phyloP scores from a whole-genome alignment of 2,888 invertebrate species.

The Tridacna gigas region DNA sequence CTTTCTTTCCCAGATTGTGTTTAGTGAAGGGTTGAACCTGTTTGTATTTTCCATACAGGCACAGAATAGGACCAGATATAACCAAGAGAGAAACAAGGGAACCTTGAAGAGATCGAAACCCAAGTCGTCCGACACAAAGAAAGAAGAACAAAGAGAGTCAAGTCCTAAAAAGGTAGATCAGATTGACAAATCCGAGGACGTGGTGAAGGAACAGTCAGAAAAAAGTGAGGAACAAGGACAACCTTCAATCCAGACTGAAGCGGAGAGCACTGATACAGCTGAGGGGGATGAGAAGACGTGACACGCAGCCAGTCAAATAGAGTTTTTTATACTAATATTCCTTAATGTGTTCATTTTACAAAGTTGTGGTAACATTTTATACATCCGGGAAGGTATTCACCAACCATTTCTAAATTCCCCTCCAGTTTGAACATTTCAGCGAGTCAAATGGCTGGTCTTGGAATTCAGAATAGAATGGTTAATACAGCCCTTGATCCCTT shows the following conservation, averaged over 20 bases:
- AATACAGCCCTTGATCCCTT: too few species aligned
- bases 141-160: constrained; percentile 15
- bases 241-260: not conserved
- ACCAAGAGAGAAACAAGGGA: constrained; percentile 57
- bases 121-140: constrained; percentile 42
- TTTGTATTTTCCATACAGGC: constrained; percentile 26
- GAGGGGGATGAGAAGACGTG: constrained; percentile 9
- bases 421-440: too few species aligned
- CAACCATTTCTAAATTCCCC: too few species aligned
- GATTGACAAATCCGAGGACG: constrained; percentile 4
- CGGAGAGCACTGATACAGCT: constrained; percentile 1
- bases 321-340: constrained; percentile 11
- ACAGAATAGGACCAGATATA: constrained; percentile 56
- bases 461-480: too few species aligned
- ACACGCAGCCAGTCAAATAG: not conserved
- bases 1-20: too few species aligned
- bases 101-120: constrained; percentile 40
- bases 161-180: constrained; percentile 13
- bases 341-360: constrained; percentile 13
- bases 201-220: not conserved
- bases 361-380: too few species aligned
- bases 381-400: too few species aligned
- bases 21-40: too few species aligned
- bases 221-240: constrained; percentile 10
- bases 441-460: too few species aligned